Base-by-base conservation (phyloP, 2,797 vertebrate genomes). In the Platalea minor region DNA sequence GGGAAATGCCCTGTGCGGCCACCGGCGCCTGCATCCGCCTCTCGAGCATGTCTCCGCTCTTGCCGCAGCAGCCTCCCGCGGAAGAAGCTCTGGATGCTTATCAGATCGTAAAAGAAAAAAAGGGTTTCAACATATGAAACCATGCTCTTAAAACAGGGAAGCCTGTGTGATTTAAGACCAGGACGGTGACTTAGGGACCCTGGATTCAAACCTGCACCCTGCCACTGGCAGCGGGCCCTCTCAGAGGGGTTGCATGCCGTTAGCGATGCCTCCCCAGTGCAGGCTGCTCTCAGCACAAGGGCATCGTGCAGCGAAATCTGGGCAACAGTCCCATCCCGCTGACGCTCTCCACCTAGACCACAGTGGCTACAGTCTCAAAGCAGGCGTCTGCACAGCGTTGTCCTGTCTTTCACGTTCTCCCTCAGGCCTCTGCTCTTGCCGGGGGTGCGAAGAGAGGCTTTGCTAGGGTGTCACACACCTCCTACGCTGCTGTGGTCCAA, bases 231-330 rank as follows among this genome's bases (percentile, higher is more conserved):
- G 61, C 3, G 1, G 9, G 24, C 56, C 41, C 29, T 37, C 37
- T 46, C 1, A 0, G 48, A 41, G 37, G 18, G 33, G 33, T 19
- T 1, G 0, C 0, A 1, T 61, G 65, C 41, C 41, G n/a, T 81
- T n/a, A 48, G 70, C 3, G 2, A 16, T 1, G 1, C 39, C 43
- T 37, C 39, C 17, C 39, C 1, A 1, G 60, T 7, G 20, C 41
- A 19, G 68, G 29, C 39, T 48, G 56, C 43, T 74, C 26, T 54
- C 37, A 43, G 35, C 48, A 17, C 0, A 0, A 67, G 48, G 84
- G 21, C 63, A 50, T 61, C 50, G 20, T 1, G 0, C 51, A 29
- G 37, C 1, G 2, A 74, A 84, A 74, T 59, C 19, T 41, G 39
- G 23, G 28, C 63, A 39, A 61, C 0, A 1, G 10, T 60, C 35